A percentile compares a stretch with the other conserved stretches of the same genome.
These are phyloP conservation scores for Diadromus collaris DNA, from an alignment of 2,888 invertebrate species.

Conservation along the genomic window DNA sequence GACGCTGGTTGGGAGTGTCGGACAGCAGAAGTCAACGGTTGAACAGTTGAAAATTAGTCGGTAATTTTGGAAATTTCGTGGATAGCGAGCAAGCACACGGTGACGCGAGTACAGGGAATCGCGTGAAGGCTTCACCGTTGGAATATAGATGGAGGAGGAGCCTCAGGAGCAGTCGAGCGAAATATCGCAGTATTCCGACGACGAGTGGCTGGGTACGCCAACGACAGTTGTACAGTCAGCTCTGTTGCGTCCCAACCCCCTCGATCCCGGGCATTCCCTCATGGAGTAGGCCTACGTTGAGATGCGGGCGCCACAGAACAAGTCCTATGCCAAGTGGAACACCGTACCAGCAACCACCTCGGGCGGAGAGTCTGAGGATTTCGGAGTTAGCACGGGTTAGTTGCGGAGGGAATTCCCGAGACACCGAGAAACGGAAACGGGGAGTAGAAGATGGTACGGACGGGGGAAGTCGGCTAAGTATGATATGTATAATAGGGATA, in stretches of 20 bases:
- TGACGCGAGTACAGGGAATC: constrained; percentile 26
- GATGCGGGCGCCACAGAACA: constrained; percentile 36
- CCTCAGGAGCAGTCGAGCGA: constrained; percentile 27
- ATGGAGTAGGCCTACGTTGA: constrained; percentile 15
- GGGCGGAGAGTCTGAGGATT: constrained; percentile 40
- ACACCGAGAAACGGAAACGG: constrained; percentile 6
- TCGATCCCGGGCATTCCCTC: background rate
- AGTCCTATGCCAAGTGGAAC: constrained; percentile 35
- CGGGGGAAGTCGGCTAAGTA: constrained; percentile 35
- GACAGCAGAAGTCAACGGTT: constrained; percentile 20
- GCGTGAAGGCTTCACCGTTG: constrained; percentile 17
- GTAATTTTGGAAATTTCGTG: constrained; percentile 61
- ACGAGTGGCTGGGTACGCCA: constrained; percentile 20
- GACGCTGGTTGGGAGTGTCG: background rate
- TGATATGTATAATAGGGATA: constrained; percentile 56
- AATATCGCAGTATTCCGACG: constrained; percentile 41
- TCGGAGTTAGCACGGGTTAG: constrained; percentile 48
- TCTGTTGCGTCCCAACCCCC: constrained; percentile 17
- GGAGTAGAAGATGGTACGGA: constrained; percentile 2
- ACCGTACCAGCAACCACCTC: constrained; percentile 6
- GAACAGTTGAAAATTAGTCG: constrained; percentile 63
- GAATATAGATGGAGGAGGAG: constrained; percentile 19
- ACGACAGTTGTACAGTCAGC: constrained; percentile 31
- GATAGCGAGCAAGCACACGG: background rate
- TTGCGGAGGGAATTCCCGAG: constrained; percentile 44